A percentile compares a stretch with the other conserved stretches of the same genome.
Conservation (phyloP, 2,888 invertebrate genomes). For the Biston betularia region DNA sequence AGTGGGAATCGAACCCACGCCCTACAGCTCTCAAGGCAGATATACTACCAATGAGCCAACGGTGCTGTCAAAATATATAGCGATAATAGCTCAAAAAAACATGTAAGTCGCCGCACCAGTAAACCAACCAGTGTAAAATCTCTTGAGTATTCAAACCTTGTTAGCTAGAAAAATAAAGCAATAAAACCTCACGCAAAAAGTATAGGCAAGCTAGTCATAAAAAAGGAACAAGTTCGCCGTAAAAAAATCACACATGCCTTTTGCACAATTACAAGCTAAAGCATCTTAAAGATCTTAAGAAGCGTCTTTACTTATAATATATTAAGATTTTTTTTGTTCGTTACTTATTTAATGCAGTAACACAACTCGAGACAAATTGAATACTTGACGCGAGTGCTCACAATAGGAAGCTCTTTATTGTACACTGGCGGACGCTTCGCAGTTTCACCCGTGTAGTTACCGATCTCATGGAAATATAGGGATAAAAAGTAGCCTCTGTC, state of each 20-base stretch:
- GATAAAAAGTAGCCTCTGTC: no score
- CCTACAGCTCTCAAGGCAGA: no score
- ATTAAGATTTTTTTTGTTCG: constrained; percentile 29
- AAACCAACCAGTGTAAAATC: not conserved
- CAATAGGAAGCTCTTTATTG: no score
- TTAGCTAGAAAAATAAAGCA: not conserved
- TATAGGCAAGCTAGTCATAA: not conserved
- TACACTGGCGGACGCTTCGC: no score
- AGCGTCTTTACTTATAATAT: constrained; percentile 21
- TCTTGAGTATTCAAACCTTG: not conserved
- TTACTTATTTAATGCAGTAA: constrained; percentile 4
- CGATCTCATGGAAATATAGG: no score
- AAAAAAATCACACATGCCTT: constrained; percentile 19
- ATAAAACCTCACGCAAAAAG: not conserved
- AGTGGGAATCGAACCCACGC: no score
- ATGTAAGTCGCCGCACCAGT: no score
- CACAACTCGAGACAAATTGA: not conserved
- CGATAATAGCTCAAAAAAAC: no score
- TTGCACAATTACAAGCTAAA: constrained; percentile 29
- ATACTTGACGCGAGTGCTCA: not conserved
- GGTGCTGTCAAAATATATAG: no score
- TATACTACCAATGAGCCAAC: no score
- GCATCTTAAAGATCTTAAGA: constrained; percentile 23
- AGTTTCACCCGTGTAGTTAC: no score
- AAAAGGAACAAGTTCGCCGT: not conserved